A percentile compares a stretch with the other conserved stretches of the same genome.
These are phyloP conservation scores for Clamator glandarius DNA, from an alignment of 2,797 vertebrate genomes.

Conservation along the genomic window DNA sequence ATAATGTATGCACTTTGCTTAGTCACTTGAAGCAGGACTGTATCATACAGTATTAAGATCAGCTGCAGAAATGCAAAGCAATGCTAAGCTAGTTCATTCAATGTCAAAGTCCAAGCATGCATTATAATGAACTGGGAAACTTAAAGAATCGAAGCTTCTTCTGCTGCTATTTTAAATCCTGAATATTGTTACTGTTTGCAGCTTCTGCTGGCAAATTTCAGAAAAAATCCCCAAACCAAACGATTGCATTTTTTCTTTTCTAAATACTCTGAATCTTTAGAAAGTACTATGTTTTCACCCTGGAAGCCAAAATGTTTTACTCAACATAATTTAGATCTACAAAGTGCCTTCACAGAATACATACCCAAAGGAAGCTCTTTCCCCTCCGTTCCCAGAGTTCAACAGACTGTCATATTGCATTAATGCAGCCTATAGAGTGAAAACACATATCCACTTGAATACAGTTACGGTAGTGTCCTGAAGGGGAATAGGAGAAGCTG, in stretches of 20 bases:
- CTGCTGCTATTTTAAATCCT: neutral
- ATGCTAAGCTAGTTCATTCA: neutral
- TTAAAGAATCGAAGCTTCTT: neutral
- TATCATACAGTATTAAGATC: neutral
- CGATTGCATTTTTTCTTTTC: neutral
- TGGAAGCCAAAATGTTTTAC: neutral
- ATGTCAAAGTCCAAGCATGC: neutral
- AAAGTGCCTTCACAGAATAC: neutral
- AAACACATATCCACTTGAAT: neutral
- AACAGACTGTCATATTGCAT: neutral
- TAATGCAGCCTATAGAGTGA: neutral
- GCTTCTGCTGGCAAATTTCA: neutral
- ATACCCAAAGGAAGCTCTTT: neutral
- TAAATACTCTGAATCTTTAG: neutral
- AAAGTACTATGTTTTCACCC: neutral
- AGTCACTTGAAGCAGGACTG: accelerated
- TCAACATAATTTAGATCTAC: neutral
- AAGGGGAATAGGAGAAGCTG: neutral
- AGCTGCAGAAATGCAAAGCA: neutral
- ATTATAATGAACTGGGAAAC: neutral
- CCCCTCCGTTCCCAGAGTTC: neutral
- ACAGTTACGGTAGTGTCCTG: neutral
- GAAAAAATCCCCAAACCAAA: too few relatives aligned
- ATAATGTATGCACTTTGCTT: neutral
- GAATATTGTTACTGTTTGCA: neutral